phyloP scores from a whole-genome alignment of 2,113 vertebrate species.

The Upupa epops region DNA sequence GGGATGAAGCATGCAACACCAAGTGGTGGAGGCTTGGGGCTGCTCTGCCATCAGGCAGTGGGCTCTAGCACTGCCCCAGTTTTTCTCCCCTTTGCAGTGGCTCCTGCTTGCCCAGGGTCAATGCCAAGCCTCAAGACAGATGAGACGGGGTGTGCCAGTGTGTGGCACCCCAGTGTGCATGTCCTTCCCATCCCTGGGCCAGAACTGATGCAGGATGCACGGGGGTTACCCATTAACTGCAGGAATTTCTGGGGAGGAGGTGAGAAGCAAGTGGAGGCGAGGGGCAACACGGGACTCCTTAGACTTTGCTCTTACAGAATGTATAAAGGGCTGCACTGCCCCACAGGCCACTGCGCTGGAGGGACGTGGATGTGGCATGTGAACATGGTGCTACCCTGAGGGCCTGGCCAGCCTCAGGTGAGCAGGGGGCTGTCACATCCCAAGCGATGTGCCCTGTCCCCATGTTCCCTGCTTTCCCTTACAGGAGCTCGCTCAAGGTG shows the following conservation, averaged over 20 bases:
- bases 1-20: background rate
- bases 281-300: constrained; percentile 37
- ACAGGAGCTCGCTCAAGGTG: background rate
- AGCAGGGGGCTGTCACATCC: background rate
- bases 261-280: constrained; percentile 31
- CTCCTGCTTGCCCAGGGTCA: accelerated
- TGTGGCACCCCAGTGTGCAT: accelerated
- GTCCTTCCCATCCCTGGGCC: background rate
- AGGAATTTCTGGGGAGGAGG: constrained; percentile 70
- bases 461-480: background rate
- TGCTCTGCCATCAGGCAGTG: background rate
- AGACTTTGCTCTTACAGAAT: constrained; percentile 78
- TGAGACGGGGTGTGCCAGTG: accelerated
- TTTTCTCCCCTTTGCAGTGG: accelerated
- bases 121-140: background rate
- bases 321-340: constrained; percentile 66
- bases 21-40: background rate
- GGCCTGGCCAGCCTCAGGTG: constrained; percentile 26
- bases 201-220: background rate
- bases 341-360: background rate
- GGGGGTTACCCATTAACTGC: constrained; percentile 79
- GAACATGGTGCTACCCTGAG: constrained; percentile 4
- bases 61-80: accelerated
- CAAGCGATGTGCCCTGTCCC: background rate
- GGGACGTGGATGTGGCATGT: constrained; percentile 41